phyloP scores from a whole-genome alignment of 2,888 invertebrate genomes.

The Patella depressa region DNA sequence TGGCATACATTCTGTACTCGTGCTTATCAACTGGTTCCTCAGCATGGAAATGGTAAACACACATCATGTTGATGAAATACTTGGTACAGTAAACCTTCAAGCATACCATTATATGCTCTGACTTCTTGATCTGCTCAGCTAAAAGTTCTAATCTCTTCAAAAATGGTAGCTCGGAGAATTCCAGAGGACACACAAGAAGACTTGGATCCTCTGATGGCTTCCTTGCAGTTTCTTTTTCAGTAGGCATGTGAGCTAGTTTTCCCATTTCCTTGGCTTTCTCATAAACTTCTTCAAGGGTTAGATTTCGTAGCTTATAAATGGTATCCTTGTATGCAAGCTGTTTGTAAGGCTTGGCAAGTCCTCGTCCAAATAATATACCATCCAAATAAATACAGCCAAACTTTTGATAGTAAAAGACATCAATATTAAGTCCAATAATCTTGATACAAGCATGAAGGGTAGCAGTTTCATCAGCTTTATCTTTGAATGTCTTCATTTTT shows the following conservation, averaged over 20 bases:
- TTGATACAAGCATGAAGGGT: neutral
- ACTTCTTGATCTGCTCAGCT: neutral
- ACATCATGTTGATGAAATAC: neutral
- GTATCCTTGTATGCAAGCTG: neutral
- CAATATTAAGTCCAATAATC: neutral
- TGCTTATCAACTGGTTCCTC: neutral
- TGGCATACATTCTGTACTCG: neutral
- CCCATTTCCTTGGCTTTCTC: neutral
- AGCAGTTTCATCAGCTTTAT: neutral
- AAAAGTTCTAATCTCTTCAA: neutral
- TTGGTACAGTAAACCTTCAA: neutral
- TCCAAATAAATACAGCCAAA: neutral
- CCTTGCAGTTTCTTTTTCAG: neutral
- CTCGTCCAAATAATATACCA: neutral
- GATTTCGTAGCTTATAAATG: neutral
- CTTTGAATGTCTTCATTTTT: neutral
- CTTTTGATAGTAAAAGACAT: conserved; percentile 3
- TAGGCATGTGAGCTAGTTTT: neutral
- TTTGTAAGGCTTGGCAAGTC: neutral
- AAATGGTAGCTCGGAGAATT: neutral
- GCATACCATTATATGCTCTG: neutral
- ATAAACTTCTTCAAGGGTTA: neutral
- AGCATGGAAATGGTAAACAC: neutral
- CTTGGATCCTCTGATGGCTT: neutral
- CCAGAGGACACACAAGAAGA: neutral